phyloP scores from a whole-genome alignment of 2,888 invertebrate genomes.

The Actias luna region DNA sequence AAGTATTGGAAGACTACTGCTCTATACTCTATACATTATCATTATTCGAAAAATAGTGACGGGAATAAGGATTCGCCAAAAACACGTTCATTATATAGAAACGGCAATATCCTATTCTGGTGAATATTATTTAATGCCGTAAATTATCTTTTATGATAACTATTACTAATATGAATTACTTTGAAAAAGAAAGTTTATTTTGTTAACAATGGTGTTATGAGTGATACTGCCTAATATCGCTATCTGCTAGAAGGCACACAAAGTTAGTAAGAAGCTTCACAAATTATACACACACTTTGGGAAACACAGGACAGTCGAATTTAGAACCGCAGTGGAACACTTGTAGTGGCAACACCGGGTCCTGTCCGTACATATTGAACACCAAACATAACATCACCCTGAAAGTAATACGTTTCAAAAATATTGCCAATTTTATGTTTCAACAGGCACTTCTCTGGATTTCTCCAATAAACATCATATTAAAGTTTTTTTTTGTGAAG shows the following conservation, averaged over 20 bases:
- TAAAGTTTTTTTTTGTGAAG: conserved; percentile 75
- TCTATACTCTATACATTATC: conserved; percentile 72
- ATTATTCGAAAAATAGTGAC: conserved; percentile 67
- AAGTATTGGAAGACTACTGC: conserved; percentile 81
- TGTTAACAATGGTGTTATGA: conserved; percentile 60
- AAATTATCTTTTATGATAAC: conserved; percentile 48
- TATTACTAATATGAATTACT: conserved; percentile 44
- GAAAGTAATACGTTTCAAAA: conserved; percentile 74
- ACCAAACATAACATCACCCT: conserved; percentile 64
- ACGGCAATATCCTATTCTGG: conserved; percentile 59
- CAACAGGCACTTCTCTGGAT: conserved; percentile 82
- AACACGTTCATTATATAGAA: conserved; percentile 50
- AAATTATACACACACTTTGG: conserved; percentile 48
- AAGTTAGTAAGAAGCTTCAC: conserved; percentile 81
- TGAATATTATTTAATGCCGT: conserved; percentile 45
- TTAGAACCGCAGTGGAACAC: neutral
- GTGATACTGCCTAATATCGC: conserved; percentile 77
- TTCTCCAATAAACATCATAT: conserved; percentile 80
- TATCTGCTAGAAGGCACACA: conserved; percentile 81
- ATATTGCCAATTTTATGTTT: conserved; percentile 80
- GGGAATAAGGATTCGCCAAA: conserved; percentile 47
- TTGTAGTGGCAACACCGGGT: neutral
- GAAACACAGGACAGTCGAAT: neutral
- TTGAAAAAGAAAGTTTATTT: conserved; percentile 52
- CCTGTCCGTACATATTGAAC: conserved; percentile 48